phyloP scores from a whole-genome alignment of 2,888 invertebrate species.

The Meteorus cinctellus region DNA sequence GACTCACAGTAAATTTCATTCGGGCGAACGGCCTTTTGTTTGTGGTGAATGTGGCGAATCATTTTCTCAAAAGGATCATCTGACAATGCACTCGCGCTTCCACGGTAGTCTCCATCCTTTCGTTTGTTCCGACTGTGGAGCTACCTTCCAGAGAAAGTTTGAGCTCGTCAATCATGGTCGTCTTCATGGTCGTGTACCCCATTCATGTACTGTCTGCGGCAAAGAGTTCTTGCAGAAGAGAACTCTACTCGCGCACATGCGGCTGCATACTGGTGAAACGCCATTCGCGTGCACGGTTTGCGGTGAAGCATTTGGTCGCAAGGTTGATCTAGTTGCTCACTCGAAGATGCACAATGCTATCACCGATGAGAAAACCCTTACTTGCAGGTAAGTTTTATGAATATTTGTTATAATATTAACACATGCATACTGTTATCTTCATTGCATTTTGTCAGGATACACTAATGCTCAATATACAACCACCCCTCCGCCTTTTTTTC shows the following conservation, averaged over 20 bases:
- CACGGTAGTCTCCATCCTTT: conserved; percentile 98
- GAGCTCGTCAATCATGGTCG: conserved; percentile 89
- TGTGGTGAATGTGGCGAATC: conserved; percentile 94
- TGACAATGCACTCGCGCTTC: conserved; percentile 91
- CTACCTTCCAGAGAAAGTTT: conserved; percentile 89
- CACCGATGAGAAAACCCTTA: conserved; percentile 72
- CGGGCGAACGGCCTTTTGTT: conserved; percentile 88
- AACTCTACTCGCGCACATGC: conserved; percentile 87
- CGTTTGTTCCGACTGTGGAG: conserved; percentile 92
- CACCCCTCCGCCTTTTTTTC: too few relatives aligned
- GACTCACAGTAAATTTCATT: conserved; percentile 90
- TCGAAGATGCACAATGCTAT: conserved; percentile 73
- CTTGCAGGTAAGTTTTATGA: conserved; percentile 72
- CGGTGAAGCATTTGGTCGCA: conserved; percentile 84
- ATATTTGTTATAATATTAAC: conserved; percentile 14
- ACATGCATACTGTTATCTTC: conserved; percentile 11
- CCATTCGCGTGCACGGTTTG: conserved; percentile 84
- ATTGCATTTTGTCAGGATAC: background rate
- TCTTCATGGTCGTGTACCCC: conserved; percentile 86
- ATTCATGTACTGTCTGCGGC: conserved; percentile 87
- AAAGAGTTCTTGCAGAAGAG: conserved; percentile 91
- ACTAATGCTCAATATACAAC: too few relatives aligned
- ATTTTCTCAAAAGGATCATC: conserved; percentile 91
- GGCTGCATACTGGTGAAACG: conserved; percentile 84
- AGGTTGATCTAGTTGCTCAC: conserved; percentile 82